These are phyloP conservation scores for Macrophya annulata DNA, from an alignment of 2,888 invertebrate species.

Conservation along the genomic window DNA sequence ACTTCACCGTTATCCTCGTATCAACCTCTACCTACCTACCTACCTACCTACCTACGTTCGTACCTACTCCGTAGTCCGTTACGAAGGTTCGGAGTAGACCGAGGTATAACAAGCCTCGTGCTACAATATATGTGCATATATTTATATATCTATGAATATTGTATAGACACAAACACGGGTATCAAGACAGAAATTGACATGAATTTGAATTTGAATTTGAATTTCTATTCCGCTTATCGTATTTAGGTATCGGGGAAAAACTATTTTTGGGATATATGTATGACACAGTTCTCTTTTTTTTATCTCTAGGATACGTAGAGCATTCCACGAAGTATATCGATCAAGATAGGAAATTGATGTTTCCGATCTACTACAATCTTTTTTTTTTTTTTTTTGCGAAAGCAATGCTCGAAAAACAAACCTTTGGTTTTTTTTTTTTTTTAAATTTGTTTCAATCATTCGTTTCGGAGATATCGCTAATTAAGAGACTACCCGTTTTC, in stretches of 20 bases:
- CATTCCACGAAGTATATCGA: too few relatives aligned
- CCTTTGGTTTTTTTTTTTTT: too few relatives aligned
- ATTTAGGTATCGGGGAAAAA: not conserved
- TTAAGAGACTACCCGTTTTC: too few relatives aligned
- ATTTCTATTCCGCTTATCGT: conserved; percentile 25
- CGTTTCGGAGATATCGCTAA: too few relatives aligned
- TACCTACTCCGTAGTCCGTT: too few relatives aligned
- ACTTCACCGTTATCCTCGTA: not conserved
- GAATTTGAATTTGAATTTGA: not conserved
- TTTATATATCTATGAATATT: conserved; percentile 11
- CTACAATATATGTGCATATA: not conserved
- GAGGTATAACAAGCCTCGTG: not conserved
- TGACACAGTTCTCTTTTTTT: too few relatives aligned
- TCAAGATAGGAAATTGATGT: too few relatives aligned
- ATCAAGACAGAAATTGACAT: not conserved
- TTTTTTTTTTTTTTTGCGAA: too few relatives aligned
- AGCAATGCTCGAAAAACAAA: too few relatives aligned
- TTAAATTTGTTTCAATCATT: too few relatives aligned
- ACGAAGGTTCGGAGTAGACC: not conserved
- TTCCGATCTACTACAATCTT: too few relatives aligned
- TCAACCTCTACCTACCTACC: not conserved
- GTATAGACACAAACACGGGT: not conserved
- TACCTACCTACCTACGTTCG: not conserved
- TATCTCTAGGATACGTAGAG: too few relatives aligned
- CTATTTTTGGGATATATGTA: not conserved